Percentiles rank a stretch among this genome's conserved stretches.
These are phyloP conservation scores for Lordiphosa fenestrarum DNA, from an alignment of 2,888 invertebrate genomes.

Conservation along the genomic window DNA sequence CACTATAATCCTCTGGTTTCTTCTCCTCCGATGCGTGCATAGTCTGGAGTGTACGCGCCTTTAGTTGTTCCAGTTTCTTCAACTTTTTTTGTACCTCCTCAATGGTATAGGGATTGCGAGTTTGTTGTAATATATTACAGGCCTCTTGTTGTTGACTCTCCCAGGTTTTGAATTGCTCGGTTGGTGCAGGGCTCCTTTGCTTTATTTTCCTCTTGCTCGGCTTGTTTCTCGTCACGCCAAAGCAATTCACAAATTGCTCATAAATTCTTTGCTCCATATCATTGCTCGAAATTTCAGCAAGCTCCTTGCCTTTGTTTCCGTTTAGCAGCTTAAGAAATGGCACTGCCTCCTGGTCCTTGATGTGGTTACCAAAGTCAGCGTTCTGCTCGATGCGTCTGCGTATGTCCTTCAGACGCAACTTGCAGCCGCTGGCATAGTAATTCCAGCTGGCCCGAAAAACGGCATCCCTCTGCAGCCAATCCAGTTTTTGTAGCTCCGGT, in stretches of 20 bases:
- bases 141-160: too few species aligned
- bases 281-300: background rate
- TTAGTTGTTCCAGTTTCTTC: too few species aligned
- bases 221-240: background rate
- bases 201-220: too few species aligned
- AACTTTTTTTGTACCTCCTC: too few species aligned
- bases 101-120: too few species aligned
- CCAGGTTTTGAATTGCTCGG: too few species aligned
- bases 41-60: too few species aligned
- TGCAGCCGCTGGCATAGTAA: slow-evolving; percentile 39
- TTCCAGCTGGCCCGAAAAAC: slow-evolving; percentile 44
- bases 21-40: too few species aligned
- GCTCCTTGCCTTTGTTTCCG: background rate
- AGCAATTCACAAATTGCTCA: slow-evolving; percentile 27
- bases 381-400: slow-evolving; percentile 34
- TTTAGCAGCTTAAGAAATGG: background rate
- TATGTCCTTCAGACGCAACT: slow-evolving; percentile 26
- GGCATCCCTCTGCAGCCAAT: slow-evolving; percentile 7
- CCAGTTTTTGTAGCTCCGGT: background rate
- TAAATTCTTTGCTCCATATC: slow-evolving; percentile 9
- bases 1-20: too few species aligned
- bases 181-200: too few species aligned
- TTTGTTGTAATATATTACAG: too few species aligned
- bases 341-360: background rate
- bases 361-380: slow-evolving; percentile 11